Percentiles rank a stretch among this genome's conserved stretches.
Conservation (phyloP, 2,888 invertebrate genomes). For the Dasypolia templi region DNA sequence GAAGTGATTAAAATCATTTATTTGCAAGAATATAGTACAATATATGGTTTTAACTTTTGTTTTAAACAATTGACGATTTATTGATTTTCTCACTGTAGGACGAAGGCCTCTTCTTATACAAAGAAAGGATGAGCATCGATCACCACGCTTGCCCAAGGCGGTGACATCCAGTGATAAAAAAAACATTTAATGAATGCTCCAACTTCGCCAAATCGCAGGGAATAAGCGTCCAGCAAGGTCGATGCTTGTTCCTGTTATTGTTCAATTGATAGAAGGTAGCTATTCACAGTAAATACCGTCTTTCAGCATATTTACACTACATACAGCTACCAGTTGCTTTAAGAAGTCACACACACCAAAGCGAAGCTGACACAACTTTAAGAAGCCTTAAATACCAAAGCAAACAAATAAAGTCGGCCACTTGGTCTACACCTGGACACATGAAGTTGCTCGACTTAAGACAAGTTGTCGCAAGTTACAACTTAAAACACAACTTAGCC, state of each 20-base stretch:
- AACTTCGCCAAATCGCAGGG: not conserved
- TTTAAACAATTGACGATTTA: too few relatives aligned
- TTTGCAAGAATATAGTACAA: not conserved
- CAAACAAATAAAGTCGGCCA: slow-evolving; percentile 38
- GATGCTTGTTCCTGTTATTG: too few relatives aligned
- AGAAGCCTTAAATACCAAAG: slow-evolving; percentile 34
- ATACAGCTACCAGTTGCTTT: not conserved
- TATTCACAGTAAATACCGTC: too few relatives aligned
- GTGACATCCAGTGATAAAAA: not conserved
- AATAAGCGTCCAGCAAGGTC: not conserved
- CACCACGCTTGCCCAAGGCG: not conserved
- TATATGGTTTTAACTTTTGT: not conserved
- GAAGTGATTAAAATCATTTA: not conserved
- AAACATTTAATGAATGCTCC: not conserved
- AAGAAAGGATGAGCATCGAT: not conserved
- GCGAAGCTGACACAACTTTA: slow-evolving; percentile 28
- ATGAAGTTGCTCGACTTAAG: slow-evolving; percentile 54
- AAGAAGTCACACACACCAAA: not conserved
- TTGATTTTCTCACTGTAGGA: not conserved
- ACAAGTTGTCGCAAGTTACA: slow-evolving; percentile 59
- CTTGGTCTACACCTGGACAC: slow-evolving; percentile 49
- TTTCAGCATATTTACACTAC: not conserved
- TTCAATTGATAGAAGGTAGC: not conserved
- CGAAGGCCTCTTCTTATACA: not conserved
- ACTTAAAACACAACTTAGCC: slow-evolving; percentile 49